Percentiles rank a stretch among this genome's conserved stretches.
These are phyloP conservation scores for Hoplias malabaricus DNA, from an alignment of 2,113 vertebrate genomes.

Conservation along the genomic window DNA sequence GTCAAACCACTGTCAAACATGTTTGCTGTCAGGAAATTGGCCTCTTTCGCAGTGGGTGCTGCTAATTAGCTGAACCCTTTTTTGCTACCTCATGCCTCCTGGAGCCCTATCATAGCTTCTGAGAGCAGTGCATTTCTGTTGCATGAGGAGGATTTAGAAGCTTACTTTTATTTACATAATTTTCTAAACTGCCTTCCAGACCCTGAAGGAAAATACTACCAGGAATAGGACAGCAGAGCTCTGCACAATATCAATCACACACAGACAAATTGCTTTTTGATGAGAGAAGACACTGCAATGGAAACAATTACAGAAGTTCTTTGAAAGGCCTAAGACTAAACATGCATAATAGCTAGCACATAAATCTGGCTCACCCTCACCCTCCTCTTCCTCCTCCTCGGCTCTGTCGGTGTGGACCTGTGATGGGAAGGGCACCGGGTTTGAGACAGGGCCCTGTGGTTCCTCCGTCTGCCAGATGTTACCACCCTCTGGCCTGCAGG, in stretches of 20 bases:
- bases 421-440: slow-evolving; percentile 35
- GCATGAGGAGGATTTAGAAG: slow-evolving; percentile 13
- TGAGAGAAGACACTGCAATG: slow-evolving; percentile 22
- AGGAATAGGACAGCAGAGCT: slow-evolving; percentile 4
- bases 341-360: slow-evolving; percentile 46
- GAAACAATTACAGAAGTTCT: slow-evolving; percentile 46
- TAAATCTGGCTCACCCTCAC: slow-evolving; percentile 57
- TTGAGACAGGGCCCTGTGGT: slow-evolving; percentile 19
- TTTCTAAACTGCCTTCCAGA: neutral
- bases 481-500: slow-evolving; percentile 8
- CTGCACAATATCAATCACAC: slow-evolving; percentile 47
- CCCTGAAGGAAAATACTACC: slow-evolving; percentile 35
- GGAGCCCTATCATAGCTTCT: neutral
- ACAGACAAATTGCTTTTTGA: slow-evolving; percentile 46
- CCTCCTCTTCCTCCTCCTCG: slow-evolving; percentile 36
- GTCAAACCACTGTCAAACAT: slow-evolving; percentile 40
- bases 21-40: slow-evolving; percentile 12
- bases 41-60: slow-evolving; percentile 33
- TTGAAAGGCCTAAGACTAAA: slow-evolving; percentile 67
- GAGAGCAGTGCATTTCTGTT: slow-evolving; percentile 10
- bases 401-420: slow-evolving; percentile 29
- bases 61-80: slow-evolving; percentile 28
- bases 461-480: slow-evolving; percentile 21
- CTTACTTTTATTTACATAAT: slow-evolving; percentile 42
- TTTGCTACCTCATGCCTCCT: neutral